These are phyloP conservation scores for Choloepus didactylus DNA, from an alignment of 2,797 vertebrate species.

Conservation along the genomic window DNA sequence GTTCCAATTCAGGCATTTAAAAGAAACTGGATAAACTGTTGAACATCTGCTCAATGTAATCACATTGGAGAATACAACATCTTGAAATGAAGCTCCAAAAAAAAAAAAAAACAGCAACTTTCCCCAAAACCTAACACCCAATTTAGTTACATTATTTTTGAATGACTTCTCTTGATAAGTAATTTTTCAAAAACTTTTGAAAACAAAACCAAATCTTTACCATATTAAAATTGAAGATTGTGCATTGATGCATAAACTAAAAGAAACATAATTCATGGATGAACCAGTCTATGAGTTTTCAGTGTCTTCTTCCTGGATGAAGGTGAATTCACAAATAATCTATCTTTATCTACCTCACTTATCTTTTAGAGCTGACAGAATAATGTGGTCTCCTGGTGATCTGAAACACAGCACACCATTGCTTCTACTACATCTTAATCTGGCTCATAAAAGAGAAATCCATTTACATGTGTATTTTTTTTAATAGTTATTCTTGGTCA, in stretches of 20 bases:
- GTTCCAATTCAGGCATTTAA: conserved; percentile 76
- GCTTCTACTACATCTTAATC: conserved; percentile 81
- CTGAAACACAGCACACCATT: conserved; percentile 68
- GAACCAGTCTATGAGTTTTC: conserved; percentile 76
- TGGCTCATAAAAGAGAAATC: conserved; percentile 77
- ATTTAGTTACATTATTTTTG: conserved; percentile 50
- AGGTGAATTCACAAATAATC: conserved; percentile 68
- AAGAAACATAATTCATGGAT: conserved; percentile 60
- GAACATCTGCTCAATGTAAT: conserved; percentile 75
- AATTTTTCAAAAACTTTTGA: conserved; percentile 78
- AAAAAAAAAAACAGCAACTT: conserved; percentile 66
- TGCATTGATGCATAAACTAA: conserved; percentile 54
- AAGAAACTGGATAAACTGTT: conserved; percentile 74
- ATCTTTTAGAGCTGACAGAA: conserved; percentile 77
- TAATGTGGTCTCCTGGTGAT: conserved; percentile 79
- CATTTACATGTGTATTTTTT: conserved; percentile 69
- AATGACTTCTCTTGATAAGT: conserved; percentile 4
- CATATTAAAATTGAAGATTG: conserved; percentile 76
- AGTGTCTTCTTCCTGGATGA: conserved; percentile 76
- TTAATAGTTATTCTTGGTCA: conserved; percentile 46
- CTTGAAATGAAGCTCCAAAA: conserved; percentile 70
- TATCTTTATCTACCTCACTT: conserved; percentile 87
- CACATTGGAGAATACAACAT: conserved; percentile 74
- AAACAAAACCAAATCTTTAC: conserved; percentile 50
- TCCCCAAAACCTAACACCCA: neutral